Base-by-base conservation (phyloP, 2,113 vertebrate genomes). In the Ceuthmochares aereus region DNA sequence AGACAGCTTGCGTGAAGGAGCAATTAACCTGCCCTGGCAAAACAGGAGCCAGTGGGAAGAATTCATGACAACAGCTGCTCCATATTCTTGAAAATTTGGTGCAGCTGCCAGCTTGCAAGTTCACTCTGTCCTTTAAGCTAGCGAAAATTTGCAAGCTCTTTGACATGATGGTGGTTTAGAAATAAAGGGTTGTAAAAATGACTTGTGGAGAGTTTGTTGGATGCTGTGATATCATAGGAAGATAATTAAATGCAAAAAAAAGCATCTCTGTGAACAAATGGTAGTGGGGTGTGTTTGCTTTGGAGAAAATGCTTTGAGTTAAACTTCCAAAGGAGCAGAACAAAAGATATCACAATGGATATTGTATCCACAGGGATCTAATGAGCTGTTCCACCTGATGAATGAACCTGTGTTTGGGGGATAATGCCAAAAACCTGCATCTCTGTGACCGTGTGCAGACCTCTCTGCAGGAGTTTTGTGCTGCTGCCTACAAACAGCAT, bases 21-120 rank as follows among this genome's bases (percentile, higher is more conserved):
- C 72, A 90, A 90, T 95, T 83, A 93, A 91, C 95, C 87, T 77
- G 52, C 79, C 52, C 43, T 58, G 64, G 90, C 47, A 59, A 90
- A 95, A 64, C 34, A 40, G 47, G 43, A 63, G 75, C 7, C 6
- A 85, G 75, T 54, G 76, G 54, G 77, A 55, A 80, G 37, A n/a
- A 79, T 58, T 47, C 64, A 6, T 23, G 68, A 12, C 79, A 70
- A 43, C 92, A 93, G 85, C 72, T 96, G 85, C 80, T 86, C 30
- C 1, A 0, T 47, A 22, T 73, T 82, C 87, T 32, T 80, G 82
- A 70, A 83, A 86, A 88, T 49, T 66, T 4, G 4, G 45, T 63
- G 68, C 76, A 78, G 76, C 76, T 94, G 92, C 88, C 92, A 87
- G 85, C 64, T 60, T 29, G 47, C 27, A 56, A 68, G 43, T 36